Evolutionary conservation across 1,140 invertebrate genomes (phyloP).

Genomic region (Drosophila dunni): DNA sequence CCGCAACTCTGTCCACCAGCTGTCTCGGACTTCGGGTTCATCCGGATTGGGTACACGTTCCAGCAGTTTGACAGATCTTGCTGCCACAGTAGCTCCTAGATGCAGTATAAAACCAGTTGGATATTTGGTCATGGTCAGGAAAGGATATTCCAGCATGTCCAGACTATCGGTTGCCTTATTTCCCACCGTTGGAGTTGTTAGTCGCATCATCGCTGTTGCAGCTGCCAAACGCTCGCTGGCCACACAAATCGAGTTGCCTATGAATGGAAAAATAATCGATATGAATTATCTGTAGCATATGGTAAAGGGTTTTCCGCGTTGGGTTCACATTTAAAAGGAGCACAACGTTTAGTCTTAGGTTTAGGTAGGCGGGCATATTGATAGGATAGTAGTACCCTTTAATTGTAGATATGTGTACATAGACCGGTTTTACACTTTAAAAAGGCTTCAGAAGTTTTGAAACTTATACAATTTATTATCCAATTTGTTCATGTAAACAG

Average conservation of each 20-base stretch:
- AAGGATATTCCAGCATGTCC: slow-evolving; percentile 97
- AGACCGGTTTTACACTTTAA: background rate
- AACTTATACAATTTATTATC: no score
- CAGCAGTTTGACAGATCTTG: slow-evolving; percentile 94
- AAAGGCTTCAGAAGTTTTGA: background rate
- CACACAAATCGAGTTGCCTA: slow-evolving; percentile 83
- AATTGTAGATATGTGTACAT: slow-evolving; percentile 2
- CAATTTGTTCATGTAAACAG: no score
- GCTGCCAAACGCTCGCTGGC: slow-evolving; percentile 79
- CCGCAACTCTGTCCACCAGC: slow-evolving; percentile 97
- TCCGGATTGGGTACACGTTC: slow-evolving; percentile 92
- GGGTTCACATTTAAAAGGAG: slow-evolving; percentile 21
- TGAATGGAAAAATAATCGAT: slow-evolving; percentile 18
- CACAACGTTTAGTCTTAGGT: slow-evolving; percentile 46
- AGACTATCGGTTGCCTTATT: slow-evolving; percentile 87
- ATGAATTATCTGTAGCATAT: background rate
- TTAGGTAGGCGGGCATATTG: slow-evolving; percentile 13
- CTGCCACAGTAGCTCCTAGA: slow-evolving; percentile 95
- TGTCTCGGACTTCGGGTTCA: slow-evolving; percentile 95
- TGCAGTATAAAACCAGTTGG: slow-evolving; percentile 94
- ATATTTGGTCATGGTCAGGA: slow-evolving; percentile 96
- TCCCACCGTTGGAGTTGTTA: slow-evolving; percentile 83
- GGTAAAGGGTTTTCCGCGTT: background rate
- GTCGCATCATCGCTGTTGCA: slow-evolving; percentile 84
- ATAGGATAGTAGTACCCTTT: slow-evolving; percentile 15